Evolutionary conservation across 2,888 invertebrate species (phyloP), one percentile per base, ranked within the genome.

Genomic region (Apeira syringaria): DNA sequence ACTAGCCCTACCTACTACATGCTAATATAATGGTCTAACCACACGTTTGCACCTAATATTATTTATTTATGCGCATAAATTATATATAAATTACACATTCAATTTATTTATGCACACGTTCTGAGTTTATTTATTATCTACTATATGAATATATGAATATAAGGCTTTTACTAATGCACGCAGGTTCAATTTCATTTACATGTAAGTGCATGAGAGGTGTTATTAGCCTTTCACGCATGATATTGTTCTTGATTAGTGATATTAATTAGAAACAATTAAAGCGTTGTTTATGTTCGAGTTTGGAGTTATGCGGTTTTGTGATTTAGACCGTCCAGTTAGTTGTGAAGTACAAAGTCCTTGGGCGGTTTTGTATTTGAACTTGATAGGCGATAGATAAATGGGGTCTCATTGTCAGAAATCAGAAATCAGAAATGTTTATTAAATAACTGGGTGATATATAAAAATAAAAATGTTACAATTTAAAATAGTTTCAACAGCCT

Each of bases 31-130:
- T 63, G 50, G 59, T 60, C 53, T 52, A 50, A 62, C 62, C 60
- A 50, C 39, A 39, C 35, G 36, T 46, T 45, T 34, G 34, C 68
- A 61, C 67, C 59, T 71, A 58, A 56, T 60, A 58, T 58, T 53
- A 63, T 61, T 61, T 55, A 59, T 56, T 58, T 53, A 63, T 61
- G 61, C 56, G 58, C 61, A 69, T 73, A 68, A 62, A 66, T 73
- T 67, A 62, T 33, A 27, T 60, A 69, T 73, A 68, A 62, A 66
- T 73, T 67, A 62, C 35, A 27, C 24, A 37, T 15, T 12, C 35
- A 3, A 8, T 15, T 9, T 30, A 29, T 33, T 38, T 18, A 43
- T 31, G 20, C 18, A 25, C 29, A 20, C 18, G 17, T 5, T 13
- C 7, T 11, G 2, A 11, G 12, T 32, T 22, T 13, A 13, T 32